Evolutionary conservation across 2,797 vertebrate species (phyloP).

Genomic region (Melanotaenia trifasciata): DNA sequence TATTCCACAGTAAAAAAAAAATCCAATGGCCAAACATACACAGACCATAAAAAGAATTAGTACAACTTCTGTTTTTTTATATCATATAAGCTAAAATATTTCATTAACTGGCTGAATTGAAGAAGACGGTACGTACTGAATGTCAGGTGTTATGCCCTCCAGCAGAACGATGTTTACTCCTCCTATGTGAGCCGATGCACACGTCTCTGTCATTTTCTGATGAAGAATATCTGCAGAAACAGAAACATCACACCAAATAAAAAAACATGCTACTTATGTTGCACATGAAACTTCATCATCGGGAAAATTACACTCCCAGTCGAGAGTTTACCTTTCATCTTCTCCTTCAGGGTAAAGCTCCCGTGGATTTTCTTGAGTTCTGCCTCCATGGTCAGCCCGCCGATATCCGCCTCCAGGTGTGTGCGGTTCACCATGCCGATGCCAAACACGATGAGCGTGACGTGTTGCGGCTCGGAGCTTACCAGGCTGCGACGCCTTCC

Average conservation of each 20-base stretch:
- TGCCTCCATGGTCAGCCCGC: constrained; percentile 97
- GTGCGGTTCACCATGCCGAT: constrained; percentile 99
- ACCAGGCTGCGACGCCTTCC: constrained; percentile 92
- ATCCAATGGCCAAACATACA: no score
- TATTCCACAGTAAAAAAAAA: no score
- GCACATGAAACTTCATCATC: neutral
- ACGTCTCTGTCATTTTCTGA: constrained; percentile 99
- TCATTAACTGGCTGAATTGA: neutral
- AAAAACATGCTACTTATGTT: neutral
- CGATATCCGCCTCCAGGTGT: constrained; percentile 97
- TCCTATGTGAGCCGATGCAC: constrained; percentile 97
- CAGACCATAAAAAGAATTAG: no score
- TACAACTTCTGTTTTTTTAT: no score
- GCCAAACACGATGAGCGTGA: constrained; percentile 96
- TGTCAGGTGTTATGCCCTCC: constrained; percentile 97
- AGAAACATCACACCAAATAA: neutral
- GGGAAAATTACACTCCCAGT: neutral
- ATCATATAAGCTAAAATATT: no score
- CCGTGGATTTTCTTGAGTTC: constrained; percentile 98
- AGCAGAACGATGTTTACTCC: constrained; percentile 97
- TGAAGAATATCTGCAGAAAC: constrained; percentile 91
- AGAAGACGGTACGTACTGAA: constrained; percentile 89
- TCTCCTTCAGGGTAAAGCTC: constrained; percentile 97
- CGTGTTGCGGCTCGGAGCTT: constrained; percentile 91
- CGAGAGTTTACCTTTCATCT: constrained; percentile 91